Percentiles rank a stretch among this genome's conserved stretches.
These are phyloP conservation scores for Vespertilio murinus DNA, from an alignment of 2,797 vertebrate species.

Conservation along the genomic window DNA sequence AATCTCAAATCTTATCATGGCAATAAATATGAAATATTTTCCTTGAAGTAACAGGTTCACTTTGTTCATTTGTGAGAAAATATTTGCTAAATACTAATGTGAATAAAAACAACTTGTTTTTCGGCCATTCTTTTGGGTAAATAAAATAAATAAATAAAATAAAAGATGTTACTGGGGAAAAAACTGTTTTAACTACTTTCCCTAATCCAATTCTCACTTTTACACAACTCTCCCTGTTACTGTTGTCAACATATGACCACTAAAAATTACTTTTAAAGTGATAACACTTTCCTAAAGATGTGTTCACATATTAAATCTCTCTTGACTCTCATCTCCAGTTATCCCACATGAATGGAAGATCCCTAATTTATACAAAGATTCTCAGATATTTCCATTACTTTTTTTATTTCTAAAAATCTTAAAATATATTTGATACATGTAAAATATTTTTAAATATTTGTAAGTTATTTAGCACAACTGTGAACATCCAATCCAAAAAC, in stretches of 20 bases:
- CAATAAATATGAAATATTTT: background rate
- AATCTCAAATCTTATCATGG: background rate
- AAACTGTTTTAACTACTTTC: background rate
- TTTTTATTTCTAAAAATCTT: background rate
- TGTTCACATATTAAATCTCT: background rate
- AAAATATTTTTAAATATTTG: background rate
- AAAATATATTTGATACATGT: background rate
- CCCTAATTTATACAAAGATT: background rate
- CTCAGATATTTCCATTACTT: background rate
- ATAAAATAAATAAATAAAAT: background rate
- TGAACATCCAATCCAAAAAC: background rate
- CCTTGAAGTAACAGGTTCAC: background rate
- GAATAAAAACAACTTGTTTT: background rate
- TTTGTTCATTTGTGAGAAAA: constrained; percentile 16
- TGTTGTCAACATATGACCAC: background rate
- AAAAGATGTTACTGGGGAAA: background rate
- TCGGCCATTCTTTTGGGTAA: background rate
- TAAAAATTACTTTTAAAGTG: background rate
- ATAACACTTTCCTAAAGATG: background rate
- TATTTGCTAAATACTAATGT: background rate
- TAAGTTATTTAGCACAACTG: background rate
- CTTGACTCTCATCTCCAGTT: background rate
- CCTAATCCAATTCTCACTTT: background rate
- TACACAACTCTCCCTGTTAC: background rate
- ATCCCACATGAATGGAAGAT: background rate